phyloP scores from a whole-genome alignment of 1,140 invertebrate genomes.

The Drosophila ficusphila region DNA sequence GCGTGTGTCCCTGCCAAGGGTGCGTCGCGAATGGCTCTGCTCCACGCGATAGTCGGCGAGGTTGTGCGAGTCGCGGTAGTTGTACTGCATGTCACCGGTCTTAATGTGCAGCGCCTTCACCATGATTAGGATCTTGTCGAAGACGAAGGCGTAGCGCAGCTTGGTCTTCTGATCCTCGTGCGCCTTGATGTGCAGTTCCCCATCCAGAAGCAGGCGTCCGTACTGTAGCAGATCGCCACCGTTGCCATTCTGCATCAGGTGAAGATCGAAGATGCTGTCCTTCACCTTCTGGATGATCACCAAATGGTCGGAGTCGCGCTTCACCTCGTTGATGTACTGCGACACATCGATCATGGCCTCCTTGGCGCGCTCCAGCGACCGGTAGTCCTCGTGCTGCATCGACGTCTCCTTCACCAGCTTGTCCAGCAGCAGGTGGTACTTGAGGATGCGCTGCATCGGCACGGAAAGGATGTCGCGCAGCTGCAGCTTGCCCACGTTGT shows the following conservation, averaged over 20 bases:
- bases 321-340: conserved; percentile 99
- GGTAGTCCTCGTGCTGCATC: conserved; percentile 92
- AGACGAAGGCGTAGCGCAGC: conserved; percentile 96
- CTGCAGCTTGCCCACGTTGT: conserved; percentile 97
- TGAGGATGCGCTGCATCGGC: conserved; percentile 98
- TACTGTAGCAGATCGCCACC: conserved; percentile 93
- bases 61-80: conserved; percentile 93
- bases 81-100: conserved; percentile 93
- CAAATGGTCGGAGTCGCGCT: conserved; percentile 96
- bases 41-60: conserved; percentile 95
- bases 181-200: conserved; percentile 95
- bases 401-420: conserved; percentile 97
- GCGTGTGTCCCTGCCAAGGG: conserved; percentile 88
- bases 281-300: conserved; percentile 96
- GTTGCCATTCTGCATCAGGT: conserved; percentile 89
- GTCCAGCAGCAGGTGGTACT: conserved; percentile 97
- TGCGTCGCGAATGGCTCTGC: conserved; percentile 88
- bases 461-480: conserved; percentile 97
- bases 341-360: conserved; percentile 99
- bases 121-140: conserved; percentile 97
- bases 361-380: conserved; percentile 93
- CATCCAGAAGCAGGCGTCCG: conserved; percentile 95
- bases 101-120: conserved; percentile 94
- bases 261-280: conserved; percentile 92
- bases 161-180: conserved; percentile 95